Conservation (phyloP, 1,140 invertebrate genomes). For the Drosophila ohnishii region DNA sequence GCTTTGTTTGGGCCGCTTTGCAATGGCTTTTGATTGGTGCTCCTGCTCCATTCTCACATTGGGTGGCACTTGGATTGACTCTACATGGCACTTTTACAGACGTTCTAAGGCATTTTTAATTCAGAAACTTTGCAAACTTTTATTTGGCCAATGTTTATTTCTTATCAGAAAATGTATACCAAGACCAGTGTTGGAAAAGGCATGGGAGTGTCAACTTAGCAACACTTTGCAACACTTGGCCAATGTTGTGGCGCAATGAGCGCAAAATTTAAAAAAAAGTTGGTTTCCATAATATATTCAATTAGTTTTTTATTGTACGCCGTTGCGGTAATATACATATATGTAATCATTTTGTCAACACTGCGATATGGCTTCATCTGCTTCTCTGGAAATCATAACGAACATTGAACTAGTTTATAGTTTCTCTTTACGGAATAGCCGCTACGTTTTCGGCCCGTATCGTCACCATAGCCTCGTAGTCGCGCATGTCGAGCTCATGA, state of each 20-base stretch:
- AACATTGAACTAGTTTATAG: slow-evolving; percentile 41
- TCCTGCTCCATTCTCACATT: slow-evolving; percentile 53
- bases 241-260: not conserved
- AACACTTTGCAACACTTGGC: slow-evolving; percentile 7
- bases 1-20: slow-evolving; percentile 21
- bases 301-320: slow-evolving; percentile 44
- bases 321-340: slow-evolving; percentile 36
- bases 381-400: slow-evolving; percentile 1
- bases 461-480: slow-evolving; percentile 73
- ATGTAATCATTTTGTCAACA: slow-evolving; percentile 31
- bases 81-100: slow-evolving; percentile 20
- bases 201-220: not conserved
- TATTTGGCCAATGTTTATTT: slow-evolving; percentile 42
- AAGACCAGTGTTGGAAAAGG: slow-evolving; percentile 30
- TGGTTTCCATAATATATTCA: not conserved
- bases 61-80: slow-evolving; percentile 38
- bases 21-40: slow-evolving; percentile 57
- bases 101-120: slow-evolving; percentile 70
- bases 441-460: slow-evolving; percentile 63
- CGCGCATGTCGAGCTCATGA: slow-evolving; percentile 74
- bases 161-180: slow-evolving; percentile 78
- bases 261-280: not conserved
- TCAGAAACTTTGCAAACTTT: slow-evolving; percentile 35
- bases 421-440: slow-evolving; percentile 29
- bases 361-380: slow-evolving; percentile 41